Percentiles rank a stretch among this genome's conserved stretches.
These are phyloP conservation scores for Pyrocoelia pectoralis DNA, from an alignment of 2,888 invertebrate genomes.

Conservation along the genomic window DNA sequence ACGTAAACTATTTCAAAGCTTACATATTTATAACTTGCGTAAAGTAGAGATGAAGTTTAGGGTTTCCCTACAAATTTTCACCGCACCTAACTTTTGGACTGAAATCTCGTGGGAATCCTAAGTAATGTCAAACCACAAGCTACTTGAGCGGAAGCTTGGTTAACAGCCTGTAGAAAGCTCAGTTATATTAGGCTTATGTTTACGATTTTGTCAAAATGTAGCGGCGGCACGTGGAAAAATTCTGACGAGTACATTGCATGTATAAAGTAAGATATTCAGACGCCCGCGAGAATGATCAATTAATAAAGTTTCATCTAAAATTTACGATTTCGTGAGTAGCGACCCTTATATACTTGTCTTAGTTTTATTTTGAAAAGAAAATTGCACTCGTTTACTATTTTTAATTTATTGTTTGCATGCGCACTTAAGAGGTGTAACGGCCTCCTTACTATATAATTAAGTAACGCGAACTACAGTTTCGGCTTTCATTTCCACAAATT, in stretches of 20 bases:
- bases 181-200: conserved; percentile 25
- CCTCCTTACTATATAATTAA: no score
- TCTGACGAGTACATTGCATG: conserved; percentile 7
- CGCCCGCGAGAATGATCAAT: conserved; percentile 17
- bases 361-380: not conserved
- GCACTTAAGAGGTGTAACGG: not conserved
- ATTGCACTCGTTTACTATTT: conserved; percentile 2
- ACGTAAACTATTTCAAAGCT: not conserved
- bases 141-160: conserved; percentile 36
- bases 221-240: conserved; percentile 19
- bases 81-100: conserved; percentile 26
- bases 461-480: no score
- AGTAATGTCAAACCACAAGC: conserved; percentile 35
- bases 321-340: conserved; percentile 23
- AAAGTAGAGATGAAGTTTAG: conserved; percentile 25
- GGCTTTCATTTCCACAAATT: no score
- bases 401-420: conserved; percentile 3
- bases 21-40: not conserved
- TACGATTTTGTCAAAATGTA: conserved; percentile 34
- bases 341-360: not conserved
- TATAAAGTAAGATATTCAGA: conserved; percentile 14
- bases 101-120: conserved; percentile 30
- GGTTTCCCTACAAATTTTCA: conserved; percentile 25
- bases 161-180: conserved; percentile 31
- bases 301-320: conserved; percentile 20